phyloP scores from a whole-genome alignment of 2,888 invertebrate species.

The Caenorhabditis sinica region DNA sequence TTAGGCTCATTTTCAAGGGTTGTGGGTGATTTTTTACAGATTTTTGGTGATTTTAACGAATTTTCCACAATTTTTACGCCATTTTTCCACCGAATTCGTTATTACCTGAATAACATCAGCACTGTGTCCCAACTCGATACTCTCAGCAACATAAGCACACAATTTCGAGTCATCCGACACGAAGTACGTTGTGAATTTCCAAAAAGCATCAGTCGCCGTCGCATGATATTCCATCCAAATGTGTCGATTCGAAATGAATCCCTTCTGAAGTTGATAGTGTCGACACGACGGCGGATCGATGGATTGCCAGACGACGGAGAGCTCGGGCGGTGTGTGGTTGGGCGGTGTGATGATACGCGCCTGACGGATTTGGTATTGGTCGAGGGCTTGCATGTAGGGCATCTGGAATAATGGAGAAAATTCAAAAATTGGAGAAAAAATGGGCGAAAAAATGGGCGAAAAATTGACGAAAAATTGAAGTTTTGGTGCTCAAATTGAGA shows the following conservation, averaged over 20 bases:
- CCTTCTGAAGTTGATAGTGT: not conserved
- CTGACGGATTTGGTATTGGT: not conserved
- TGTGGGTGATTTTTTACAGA: no score
- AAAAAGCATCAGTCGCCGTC: not conserved
- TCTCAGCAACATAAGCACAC: conserved; percentile 2
- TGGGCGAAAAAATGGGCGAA: no score
- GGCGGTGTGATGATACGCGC: not conserved
- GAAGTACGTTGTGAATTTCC: conserved; percentile 1
- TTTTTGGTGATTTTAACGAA: no score
- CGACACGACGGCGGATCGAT: not conserved
- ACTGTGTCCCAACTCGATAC: not conserved
- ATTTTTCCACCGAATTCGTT: no score
- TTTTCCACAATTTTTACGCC: no score
- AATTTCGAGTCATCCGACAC: conserved; percentile 21
- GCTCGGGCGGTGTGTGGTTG: not conserved
- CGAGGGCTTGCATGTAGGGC: not conserved
- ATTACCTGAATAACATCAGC: conserved; percentile 24
- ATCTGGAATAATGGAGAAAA: not conserved
- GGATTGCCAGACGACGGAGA: conserved; percentile 1
- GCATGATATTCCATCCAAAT: not conserved
- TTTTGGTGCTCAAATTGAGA: no score
- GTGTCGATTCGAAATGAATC: not conserved
- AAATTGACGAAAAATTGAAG: no score
- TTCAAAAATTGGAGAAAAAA: no score
- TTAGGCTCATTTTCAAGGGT: no score